These are phyloP conservation scores for Daubentonia madagascariensis DNA, from an alignment of 2,113 vertebrate genomes.

Conservation along the genomic window DNA sequence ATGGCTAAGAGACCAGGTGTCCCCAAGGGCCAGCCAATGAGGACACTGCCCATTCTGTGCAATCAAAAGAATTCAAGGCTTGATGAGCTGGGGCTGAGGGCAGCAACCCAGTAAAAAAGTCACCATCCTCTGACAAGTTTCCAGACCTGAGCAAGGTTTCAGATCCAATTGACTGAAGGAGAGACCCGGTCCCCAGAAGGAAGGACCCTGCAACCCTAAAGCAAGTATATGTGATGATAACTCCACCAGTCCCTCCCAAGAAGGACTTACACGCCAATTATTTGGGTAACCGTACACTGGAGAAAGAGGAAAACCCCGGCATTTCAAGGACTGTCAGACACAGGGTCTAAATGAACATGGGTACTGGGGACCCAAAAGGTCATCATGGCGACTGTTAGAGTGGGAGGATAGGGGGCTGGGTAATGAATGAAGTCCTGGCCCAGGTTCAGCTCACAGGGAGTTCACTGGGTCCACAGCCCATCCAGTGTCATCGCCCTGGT, in stretches of 20 bases:
- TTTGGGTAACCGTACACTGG: background rate
- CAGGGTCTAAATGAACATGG: no score
- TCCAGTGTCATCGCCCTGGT: no score
- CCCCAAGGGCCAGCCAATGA: background rate
- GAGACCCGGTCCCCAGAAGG: background rate
- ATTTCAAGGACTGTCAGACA: background rate
- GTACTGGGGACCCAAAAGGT: background rate
- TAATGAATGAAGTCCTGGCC: no score
- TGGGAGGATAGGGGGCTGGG: background rate
- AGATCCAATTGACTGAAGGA: background rate
- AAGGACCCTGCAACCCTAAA: background rate
- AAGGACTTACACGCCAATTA: background rate
- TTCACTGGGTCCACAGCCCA: no score
- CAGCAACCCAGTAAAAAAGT: background rate
- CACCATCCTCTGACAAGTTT: background rate
- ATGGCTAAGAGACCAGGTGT: fast-evolving
- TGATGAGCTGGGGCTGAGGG: background rate
- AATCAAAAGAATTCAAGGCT: background rate
- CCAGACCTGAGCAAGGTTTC: background rate
- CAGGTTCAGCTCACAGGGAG: background rate
- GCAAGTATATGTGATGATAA: fast-evolving
- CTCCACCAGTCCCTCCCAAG: no score
- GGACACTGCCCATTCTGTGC: background rate
- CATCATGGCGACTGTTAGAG: background rate
- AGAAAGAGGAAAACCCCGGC: background rate